Base-by-base conservation (phyloP, 1,140 invertebrate genomes). In the Eriosoma lanigerum region DNA sequence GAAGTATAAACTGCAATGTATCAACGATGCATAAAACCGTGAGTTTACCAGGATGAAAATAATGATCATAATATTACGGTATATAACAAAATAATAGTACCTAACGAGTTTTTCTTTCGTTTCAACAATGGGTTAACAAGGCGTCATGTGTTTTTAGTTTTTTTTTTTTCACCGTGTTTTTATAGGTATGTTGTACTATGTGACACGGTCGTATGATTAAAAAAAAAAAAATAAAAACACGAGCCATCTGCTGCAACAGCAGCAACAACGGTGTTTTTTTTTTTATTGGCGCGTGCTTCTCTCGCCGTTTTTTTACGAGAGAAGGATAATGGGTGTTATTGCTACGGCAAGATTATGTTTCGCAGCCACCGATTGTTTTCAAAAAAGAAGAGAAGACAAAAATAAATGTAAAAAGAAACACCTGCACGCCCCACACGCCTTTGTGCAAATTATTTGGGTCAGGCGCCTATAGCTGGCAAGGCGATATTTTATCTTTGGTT, bases 101-200 rank as follows among this genome's bases (percentile, higher is more conserved):
- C n/a, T n/a, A 78, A 56, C 54, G 54, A 60, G 52, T 62, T 46
- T 46, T 78, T 78, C 54, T 62, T 29, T 56, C 56, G 44, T 78
- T 46, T 46, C 75, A 60, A 78, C 75, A 78, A 78, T 78, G 75
- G 68, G 75, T 78, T 78, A 78, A 78, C 75, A 62, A 78, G 75
- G 75, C 75, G 75, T 78, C 75, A 62, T 78, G 44, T 76, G 73
- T 76, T 78, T 62, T 10, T 56, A n/a, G n/a, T n/a, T n/a, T n/a
- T n/a, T n/a, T n/a, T n/a, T n/a, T n/a, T n/a, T n/a, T n/a, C n/a
- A 72, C 44, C 24, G n/a, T 46, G 56, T 60, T n/a, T n/a, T n/a
- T 38, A 38, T 38, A 38, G 32, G 32, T 62, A 78, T 62, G 75
- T 78, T 78, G 38, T 78, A 21, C 56, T 26, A 62, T 62, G 75